Evolutionary conservation across 2,888 invertebrate genomes (phyloP).

Genomic region (Dicranocentrus wangi): DNA sequence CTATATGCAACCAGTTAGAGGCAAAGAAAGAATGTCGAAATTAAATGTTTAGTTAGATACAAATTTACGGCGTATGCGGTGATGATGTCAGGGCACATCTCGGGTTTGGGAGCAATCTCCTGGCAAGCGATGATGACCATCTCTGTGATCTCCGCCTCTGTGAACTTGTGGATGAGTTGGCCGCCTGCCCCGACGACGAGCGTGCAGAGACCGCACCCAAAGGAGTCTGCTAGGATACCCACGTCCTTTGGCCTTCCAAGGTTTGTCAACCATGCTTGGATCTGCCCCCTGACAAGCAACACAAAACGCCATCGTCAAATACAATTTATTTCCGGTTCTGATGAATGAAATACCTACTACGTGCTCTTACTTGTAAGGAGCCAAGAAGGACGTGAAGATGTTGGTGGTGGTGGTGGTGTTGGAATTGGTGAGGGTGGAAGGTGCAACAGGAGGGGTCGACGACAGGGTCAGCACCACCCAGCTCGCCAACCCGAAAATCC

Average conservation of each 20-base stretch:
- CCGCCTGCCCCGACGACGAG: neutral
- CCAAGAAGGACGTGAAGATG: too few species aligned
- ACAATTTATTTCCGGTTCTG: too few species aligned
- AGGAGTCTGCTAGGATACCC: slow-evolving; percentile 45
- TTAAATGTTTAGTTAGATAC: neutral
- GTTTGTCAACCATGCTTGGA: neutral
- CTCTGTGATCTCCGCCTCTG: slow-evolving; percentile 25
- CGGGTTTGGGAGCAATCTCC: slow-evolving; percentile 43
- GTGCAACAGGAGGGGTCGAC: too few species aligned
- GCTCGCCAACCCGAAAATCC: too few species aligned
- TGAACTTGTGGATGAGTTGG: neutral
- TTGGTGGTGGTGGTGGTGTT: too few species aligned
- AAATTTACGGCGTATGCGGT: slow-evolving; percentile 61
- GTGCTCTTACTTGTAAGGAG: too few species aligned
- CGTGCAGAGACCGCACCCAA: slow-evolving; percentile 54
- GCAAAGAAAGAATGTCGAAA: neutral
- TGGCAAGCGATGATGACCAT: slow-evolving; percentile 53
- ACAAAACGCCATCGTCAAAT: too few species aligned
- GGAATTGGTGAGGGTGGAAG: too few species aligned
- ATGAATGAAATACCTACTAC: too few species aligned
- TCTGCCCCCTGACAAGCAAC: neutral
- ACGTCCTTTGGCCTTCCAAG: neutral
- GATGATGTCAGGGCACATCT: slow-evolving; percentile 66
- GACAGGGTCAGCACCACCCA: too few species aligned
- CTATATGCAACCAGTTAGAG: too few species aligned